These are phyloP conservation scores for Bufo gargarizans DNA, from an alignment of 2,113 vertebrate genomes.

Conservation along the genomic window DNA sequence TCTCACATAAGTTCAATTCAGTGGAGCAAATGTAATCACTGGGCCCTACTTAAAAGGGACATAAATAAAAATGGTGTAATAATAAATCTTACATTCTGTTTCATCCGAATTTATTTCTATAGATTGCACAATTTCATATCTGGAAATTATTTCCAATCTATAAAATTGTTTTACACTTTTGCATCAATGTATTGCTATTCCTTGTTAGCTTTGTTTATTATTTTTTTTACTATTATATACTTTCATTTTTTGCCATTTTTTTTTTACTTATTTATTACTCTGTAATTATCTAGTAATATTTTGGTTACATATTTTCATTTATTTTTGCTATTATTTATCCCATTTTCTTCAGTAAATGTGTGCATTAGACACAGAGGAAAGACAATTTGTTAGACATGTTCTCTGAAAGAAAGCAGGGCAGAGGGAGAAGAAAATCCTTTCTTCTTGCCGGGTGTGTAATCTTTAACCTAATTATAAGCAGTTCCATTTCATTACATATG, in stretches of 20 bases:
- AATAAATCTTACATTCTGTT: neutral
- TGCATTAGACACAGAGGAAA: neutral
- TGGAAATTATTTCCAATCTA: neutral
- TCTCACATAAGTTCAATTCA: conserved; percentile 68
- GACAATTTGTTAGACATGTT: conserved; percentile 35
- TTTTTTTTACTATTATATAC: neutral
- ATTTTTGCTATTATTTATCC: neutral
- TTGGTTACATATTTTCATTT: neutral
- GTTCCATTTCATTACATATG: conserved; percentile 60
- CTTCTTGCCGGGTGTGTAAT: conserved; percentile 53
- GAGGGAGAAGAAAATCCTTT: conserved; percentile 25
- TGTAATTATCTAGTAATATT: too few relatives aligned
- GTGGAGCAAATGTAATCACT: conserved; percentile 71
- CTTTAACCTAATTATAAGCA: conserved; percentile 65
- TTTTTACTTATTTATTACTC: neutral
- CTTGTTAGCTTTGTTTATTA: neutral
- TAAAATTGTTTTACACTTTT: neutral
- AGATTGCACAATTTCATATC: neutral
- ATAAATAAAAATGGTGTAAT: conserved; percentile 47
- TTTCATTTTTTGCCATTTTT: neutral
- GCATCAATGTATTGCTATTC: neutral
- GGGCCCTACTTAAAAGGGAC: conserved; percentile 67
- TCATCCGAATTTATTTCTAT: neutral
- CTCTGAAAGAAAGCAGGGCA: neutral
- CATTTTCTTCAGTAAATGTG: neutral